Percentiles rank a stretch among this genome's conserved stretches.
Evolutionary conservation across 2,797 vertebrate genomes (phyloP).

Genomic region (Labroides dimidiatus): DNA sequence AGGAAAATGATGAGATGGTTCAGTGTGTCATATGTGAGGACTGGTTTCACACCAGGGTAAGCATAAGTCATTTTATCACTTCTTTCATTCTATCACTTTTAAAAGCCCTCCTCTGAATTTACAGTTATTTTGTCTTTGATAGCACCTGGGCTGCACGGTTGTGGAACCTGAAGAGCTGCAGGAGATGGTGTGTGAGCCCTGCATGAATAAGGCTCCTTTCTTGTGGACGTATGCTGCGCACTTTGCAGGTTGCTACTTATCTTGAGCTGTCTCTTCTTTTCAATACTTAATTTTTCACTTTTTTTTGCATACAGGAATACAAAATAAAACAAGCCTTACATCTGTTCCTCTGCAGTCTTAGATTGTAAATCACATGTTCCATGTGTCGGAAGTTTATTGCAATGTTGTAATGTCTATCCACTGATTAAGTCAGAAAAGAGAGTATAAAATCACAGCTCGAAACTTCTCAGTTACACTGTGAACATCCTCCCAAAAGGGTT

Average conservation of each 20-base stretch:
- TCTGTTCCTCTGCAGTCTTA: no score
- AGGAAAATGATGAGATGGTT: conserved; percentile 98
- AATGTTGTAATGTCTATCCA: no score
- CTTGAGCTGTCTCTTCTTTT: no score
- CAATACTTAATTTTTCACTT: no score
- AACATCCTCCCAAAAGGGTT: no score
- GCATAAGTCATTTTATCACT: conserved; percentile 18
- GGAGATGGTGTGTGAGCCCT: conserved; percentile 94
- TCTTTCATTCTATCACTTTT: neutral
- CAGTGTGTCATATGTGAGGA: conserved; percentile 97
- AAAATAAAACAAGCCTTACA: no score
- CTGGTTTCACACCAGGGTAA: conserved; percentile 95
- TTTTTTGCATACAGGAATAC: no score
- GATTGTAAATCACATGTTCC: no score
- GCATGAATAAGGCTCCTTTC: conserved; percentile 92
- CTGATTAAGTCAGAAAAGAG: no score
- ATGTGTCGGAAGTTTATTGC: no score
- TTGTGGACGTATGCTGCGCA: conserved; percentile 90
- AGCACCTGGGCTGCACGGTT: conserved; percentile 90
- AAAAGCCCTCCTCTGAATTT: neutral
- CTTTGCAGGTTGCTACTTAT: conserved; percentile 83
- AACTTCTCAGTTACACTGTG: no score
- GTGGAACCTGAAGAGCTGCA: conserved; percentile 91
- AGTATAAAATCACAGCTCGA: no score
- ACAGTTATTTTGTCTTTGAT: conserved; percentile 1